phyloP scores from a whole-genome alignment of 2,113 vertebrate species.

The Peromyscus polionotus region DNA sequence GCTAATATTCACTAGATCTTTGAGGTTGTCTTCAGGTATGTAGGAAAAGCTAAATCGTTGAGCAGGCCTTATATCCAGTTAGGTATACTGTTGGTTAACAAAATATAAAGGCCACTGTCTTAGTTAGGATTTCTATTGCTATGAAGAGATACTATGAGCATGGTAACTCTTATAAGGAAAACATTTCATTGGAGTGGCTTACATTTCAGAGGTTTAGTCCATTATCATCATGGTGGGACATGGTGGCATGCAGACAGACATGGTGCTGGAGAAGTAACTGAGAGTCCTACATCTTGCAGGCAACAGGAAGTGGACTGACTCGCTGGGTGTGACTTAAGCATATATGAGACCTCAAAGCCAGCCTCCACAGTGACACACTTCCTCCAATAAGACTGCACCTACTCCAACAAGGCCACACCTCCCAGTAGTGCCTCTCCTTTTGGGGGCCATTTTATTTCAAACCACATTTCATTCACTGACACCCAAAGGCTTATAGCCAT shows the following conservation, averaged over 20 bases:
- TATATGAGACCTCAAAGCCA: not conserved
- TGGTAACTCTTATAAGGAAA: not conserved
- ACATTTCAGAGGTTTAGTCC: not conserved
- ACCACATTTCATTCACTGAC: not conserved
- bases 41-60: conserved; percentile 48
- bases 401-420: not conserved
- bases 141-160: not conserved
- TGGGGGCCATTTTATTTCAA: not conserved
- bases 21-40: conserved; percentile 41
- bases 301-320: not conserved
- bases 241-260: not conserved
- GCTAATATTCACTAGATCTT: conserved; percentile 52
- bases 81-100: not conserved
- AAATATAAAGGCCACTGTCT: not conserved
- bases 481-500: not conserved
- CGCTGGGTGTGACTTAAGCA: not conserved
- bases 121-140: not conserved
- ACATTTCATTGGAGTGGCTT: not conserved
- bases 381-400: not conserved
- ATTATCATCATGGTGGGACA: not conserved
- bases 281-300: not conserved
- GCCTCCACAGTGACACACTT: not conserved
- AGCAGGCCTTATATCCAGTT: not conserved
- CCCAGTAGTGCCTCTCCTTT: not conserved
- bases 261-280: not conserved